Evolutionary conservation across 2,113 vertebrate genomes (phyloP), one percentile per base, ranked within the genome.

Genomic region (Phylloscopus whistleri): DNA sequence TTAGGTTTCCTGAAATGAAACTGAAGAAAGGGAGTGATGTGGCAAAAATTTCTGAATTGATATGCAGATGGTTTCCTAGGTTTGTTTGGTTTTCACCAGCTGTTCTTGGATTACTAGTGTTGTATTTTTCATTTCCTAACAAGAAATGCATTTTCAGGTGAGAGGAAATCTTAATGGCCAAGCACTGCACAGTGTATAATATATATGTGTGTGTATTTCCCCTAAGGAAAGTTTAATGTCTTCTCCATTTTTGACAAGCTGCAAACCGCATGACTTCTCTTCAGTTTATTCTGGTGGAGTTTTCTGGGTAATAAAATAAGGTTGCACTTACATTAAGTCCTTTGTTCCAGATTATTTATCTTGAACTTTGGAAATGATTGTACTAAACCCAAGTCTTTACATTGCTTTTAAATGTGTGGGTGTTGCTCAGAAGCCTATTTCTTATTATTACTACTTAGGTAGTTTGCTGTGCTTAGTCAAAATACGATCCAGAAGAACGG

Each of bases 301-400:
- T 93, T 95, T 96, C 86, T 72, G 86, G 13, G 73, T 92, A 78
- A 82, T 93, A 64, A 95, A 95, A 90, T 41, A 76, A 52, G 16
- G 49, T 72, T 82, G 49, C 46, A 37, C 22, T 82, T 89, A 76
- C 19, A 44, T 89, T 22, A 77, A 73, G 28, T 87, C 44, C 44
- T 93, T 74, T 84, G 56, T 93, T 90, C 41, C 62, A 89, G 88
- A 89, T 87, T 96, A 94, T 93, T 94, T 95, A 84, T 94, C 90
- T 94, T 95, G 91, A 96, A 89, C 80, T 94, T 84, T 82, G 69
- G 80, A 92, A 96, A 78, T 87, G 86, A 93, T 35, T 94, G 88
- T 93, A 89, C 69, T 81, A 46, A 96, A 72, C 68, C 76, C 69
- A 75, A 63, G 49, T 37, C 31, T 90, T 74, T 7, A 4, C 46